Conservation (phyloP, 2,888 invertebrate genomes). For the Sycophila texana region DNA sequence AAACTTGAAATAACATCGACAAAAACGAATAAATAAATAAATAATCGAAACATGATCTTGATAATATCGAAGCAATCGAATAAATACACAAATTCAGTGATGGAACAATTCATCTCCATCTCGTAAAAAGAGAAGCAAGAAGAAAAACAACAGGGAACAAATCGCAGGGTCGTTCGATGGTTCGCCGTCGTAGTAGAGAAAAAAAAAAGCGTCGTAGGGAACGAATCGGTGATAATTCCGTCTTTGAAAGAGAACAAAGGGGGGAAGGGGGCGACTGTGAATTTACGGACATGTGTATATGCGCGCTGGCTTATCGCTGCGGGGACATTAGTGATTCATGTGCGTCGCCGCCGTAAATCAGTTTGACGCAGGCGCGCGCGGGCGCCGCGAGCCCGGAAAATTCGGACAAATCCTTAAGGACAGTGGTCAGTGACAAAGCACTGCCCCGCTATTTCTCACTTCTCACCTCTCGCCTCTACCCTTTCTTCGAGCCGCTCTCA, state of each 20-base stretch:
- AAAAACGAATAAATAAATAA: too few relatives aligned
- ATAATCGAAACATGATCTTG: too few relatives aligned
- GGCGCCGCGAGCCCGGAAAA: conserved; percentile 5
- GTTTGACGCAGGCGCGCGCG: conserved; percentile 1
- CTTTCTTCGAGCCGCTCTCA: too few relatives aligned
- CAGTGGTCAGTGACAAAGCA: too few relatives aligned
- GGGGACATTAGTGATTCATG: conserved; percentile 31
- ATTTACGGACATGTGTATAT: not conserved
- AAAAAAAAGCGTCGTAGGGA: not conserved
- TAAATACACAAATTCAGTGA: too few relatives aligned
- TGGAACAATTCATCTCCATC: too few relatives aligned
- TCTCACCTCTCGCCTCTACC: not conserved
- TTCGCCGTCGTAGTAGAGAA: too few relatives aligned
- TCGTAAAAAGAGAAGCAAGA: too few relatives aligned
- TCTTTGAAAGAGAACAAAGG: not conserved
- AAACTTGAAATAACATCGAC: too few relatives aligned
- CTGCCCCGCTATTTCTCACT: not conserved
- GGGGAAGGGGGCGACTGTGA: not conserved
- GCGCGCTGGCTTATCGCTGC: conserved; percentile 18
- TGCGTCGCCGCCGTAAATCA: conserved; percentile 13
- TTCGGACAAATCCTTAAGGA: conserved; percentile 17
- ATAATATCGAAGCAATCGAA: too few relatives aligned
- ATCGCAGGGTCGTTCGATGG: not conserved
- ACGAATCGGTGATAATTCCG: not conserved
- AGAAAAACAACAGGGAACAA: too few relatives aligned